Conservation (phyloP, 2,113 vertebrate species). For the Nothocercus nigrocapillus region DNA sequence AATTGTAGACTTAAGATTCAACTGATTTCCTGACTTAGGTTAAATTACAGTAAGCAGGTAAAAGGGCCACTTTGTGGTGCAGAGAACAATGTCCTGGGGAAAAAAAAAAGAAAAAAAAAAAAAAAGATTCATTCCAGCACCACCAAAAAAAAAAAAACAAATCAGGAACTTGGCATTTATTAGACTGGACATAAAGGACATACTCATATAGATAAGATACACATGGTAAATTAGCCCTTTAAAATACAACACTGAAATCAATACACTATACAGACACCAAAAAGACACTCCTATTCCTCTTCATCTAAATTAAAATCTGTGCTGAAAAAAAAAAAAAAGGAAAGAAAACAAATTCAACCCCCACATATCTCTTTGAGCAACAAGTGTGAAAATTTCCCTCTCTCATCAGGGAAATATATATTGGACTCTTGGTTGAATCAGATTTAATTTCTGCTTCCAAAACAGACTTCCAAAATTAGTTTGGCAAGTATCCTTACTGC, state of each 20-base stretch:
- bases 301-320: constrained; percentile 72
- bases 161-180: constrained; percentile 60
- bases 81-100: background rate
- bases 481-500: background rate
- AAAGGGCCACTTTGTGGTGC: constrained; percentile 13
- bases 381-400: constrained; percentile 40
- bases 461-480: background rate
- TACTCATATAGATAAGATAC: constrained; percentile 67
- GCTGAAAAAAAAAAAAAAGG: background rate
- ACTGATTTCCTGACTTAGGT: constrained; percentile 42
- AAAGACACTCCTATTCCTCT: constrained; percentile 57
- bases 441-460: constrained; percentile 37
- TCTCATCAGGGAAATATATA: constrained; percentile 21
- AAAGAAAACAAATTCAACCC: constrained; percentile 17
- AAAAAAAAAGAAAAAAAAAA: background rate
- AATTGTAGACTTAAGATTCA: background rate
- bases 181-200: constrained; percentile 63
- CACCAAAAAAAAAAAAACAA: background rate
- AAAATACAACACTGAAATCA: constrained; percentile 63
- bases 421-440: background rate
- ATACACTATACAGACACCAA: constrained; percentile 30
- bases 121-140: background rate
- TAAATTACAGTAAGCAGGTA: constrained; percentile 44
- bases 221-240: constrained; percentile 58
- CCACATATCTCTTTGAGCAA: constrained; percentile 12